Conservation (phyloP, 1,140 invertebrate species). For the Calephelis virginiensis region DNA sequence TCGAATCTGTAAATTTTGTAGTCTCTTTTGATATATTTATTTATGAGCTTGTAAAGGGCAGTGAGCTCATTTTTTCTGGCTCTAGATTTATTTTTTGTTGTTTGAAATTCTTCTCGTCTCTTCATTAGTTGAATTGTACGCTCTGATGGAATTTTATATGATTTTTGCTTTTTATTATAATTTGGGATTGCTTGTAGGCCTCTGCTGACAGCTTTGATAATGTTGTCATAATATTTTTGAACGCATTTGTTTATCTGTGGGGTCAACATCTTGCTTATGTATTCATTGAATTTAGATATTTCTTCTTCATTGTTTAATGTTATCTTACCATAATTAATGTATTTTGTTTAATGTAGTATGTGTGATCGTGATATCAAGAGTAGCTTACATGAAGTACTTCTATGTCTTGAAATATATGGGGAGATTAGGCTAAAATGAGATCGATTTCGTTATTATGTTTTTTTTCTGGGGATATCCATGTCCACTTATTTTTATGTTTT, state of each 20-base stretch:
- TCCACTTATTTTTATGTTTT: conserved; percentile 28
- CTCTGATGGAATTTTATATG: too few relatives aligned
- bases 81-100: too few relatives aligned
- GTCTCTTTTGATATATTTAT: background rate
- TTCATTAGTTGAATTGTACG: too few relatives aligned
- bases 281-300: conserved; percentile 3
- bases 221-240: background rate
- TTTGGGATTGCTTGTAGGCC: too few relatives aligned
- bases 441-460: conserved; percentile 35
- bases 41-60: background rate
- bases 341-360: conserved; percentile 1
- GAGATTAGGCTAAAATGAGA: conserved; percentile 30
- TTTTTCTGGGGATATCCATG: conserved; percentile 16
- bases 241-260: background rate
- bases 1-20: background rate
- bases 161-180: too few relatives aligned
- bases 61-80: too few relatives aligned
- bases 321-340: conserved; percentile 11
- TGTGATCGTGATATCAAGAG: conserved; percentile 26
- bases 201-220: background rate
- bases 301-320: conserved; percentile 14
- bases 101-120: too few relatives aligned
- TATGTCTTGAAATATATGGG: conserved; percentile 27
- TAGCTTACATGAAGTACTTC: too few relatives aligned
- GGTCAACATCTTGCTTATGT: background rate